These are phyloP conservation scores for Irena cyanogastra DNA, from an alignment of 2,113 vertebrate genomes.

Conservation along the genomic window DNA sequence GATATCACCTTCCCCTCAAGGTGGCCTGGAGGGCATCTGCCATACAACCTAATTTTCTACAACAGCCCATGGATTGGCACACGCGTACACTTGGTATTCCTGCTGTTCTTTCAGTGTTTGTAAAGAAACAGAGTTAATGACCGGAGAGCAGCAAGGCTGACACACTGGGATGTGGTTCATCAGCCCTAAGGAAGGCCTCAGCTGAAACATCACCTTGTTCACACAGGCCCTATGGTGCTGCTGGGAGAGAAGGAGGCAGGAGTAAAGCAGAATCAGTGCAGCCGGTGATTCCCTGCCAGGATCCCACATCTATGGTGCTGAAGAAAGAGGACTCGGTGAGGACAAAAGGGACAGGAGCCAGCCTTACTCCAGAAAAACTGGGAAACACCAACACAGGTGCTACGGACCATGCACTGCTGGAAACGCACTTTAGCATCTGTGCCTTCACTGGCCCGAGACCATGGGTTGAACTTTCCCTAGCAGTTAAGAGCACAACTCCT, in stretches of 20 bases:
- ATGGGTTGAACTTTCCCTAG: rapidly evolving
- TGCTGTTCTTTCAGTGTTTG: not conserved
- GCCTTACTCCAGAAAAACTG: rapidly evolving
- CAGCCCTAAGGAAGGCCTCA: not conserved
- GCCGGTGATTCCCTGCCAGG: rapidly evolving
- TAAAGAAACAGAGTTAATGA: not conserved
- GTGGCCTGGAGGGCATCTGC: not conserved
- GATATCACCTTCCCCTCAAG: not conserved
- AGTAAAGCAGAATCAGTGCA: not conserved
- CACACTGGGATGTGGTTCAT: not conserved
- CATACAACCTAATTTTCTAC: not conserved
- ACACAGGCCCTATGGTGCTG: not conserved
- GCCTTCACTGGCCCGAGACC: not conserved
- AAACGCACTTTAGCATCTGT: not conserved
- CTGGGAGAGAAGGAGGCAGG: not conserved
- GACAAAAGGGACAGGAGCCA: not conserved
- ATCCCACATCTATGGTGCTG: rapidly evolving
- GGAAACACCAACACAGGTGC: not conserved
- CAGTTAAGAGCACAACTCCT: not conserved
- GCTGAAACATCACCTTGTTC: not conserved
- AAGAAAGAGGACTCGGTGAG: not conserved
- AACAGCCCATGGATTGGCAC: not conserved
- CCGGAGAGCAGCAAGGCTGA: not conserved
- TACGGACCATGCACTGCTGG: rapidly evolving
- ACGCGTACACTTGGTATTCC: not conserved